phyloP scores from a whole-genome alignment of 2,888 invertebrate species.

The Tenthredo distinguenda region DNA sequence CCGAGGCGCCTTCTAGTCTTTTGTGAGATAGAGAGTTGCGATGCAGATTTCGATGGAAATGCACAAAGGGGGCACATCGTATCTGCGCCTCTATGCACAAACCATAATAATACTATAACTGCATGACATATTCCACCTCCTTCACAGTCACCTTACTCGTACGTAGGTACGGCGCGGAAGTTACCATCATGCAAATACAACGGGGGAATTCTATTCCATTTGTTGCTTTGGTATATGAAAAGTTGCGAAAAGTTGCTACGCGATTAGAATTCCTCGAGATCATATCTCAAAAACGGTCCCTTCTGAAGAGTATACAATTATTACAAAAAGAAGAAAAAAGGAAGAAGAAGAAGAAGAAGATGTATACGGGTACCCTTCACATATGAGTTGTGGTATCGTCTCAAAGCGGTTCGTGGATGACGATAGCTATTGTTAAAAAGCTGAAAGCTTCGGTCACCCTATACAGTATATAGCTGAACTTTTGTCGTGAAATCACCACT shows the following conservation, averaged over 20 bases:
- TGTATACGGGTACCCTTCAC: background rate
- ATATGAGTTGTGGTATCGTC: constrained; percentile 10
- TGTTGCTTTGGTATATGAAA: background rate
- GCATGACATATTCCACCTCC: background rate
- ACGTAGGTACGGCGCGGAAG: background rate
- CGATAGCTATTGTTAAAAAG: constrained; percentile 26
- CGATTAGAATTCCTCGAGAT: background rate
- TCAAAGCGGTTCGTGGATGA: background rate
- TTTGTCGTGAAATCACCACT: constrained; percentile 38
- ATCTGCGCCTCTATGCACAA: background rate
- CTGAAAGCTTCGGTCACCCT: constrained; percentile 35
- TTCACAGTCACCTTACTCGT: too few species aligned
- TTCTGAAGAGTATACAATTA: background rate
- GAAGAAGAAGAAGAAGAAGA: too few species aligned
- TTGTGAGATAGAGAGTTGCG: constrained; percentile 1
- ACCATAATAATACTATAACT: constrained; percentile 29
- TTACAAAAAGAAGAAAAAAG: background rate
- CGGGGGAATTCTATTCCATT: background rate
- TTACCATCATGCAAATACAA: background rate
- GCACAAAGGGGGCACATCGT: constrained; percentile 29
- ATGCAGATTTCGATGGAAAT: constrained; percentile 47
- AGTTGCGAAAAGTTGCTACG: background rate
- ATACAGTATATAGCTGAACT: constrained; percentile 22
- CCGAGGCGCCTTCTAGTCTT: constrained; percentile 11
- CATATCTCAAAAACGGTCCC: background rate